phyloP scores from a whole-genome alignment of 2,797 vertebrate species.

The Cottoperca gobio region DNA sequence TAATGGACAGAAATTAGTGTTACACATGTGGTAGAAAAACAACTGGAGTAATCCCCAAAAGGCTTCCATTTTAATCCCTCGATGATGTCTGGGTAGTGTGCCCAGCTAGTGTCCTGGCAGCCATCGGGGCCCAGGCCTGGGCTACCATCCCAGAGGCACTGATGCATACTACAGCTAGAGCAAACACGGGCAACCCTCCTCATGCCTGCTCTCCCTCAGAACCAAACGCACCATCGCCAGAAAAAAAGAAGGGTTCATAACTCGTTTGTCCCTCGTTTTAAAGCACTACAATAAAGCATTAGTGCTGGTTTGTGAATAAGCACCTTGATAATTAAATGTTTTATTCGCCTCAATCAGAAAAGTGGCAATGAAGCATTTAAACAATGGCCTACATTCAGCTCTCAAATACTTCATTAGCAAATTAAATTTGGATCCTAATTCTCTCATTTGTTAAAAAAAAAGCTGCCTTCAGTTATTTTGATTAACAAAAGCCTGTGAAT shows the following conservation, averaged over 20 bases:
- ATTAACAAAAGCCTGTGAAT: conserved; percentile 12
- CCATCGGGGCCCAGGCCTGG: conserved; percentile 63
- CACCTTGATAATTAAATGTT: conserved; percentile 27
- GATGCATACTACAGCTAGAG: conserved; percentile 73
- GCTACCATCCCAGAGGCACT: conserved; percentile 69
- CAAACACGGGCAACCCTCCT: conserved; percentile 68
- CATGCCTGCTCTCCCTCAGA: conserved; percentile 62
- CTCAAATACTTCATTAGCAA: conserved; percentile 41
- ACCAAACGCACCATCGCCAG: conserved; percentile 20
- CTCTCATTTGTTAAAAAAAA: conserved; percentile 43
- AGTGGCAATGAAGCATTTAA: conserved; percentile 36
- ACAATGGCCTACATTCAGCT: conserved; percentile 40
- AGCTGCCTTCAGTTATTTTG: conserved; percentile 2
- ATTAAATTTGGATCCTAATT: conserved; percentile 41
- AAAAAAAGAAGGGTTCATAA: conserved; percentile 19
- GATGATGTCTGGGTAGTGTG: conserved; percentile 74
- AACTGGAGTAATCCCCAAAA: conserved; percentile 68
- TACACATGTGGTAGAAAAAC: conserved; percentile 56
- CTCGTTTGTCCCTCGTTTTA: neutral
- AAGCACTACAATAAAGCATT: neutral
- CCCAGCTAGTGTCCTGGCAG: conserved; percentile 75
- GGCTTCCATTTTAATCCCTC: conserved; percentile 75
- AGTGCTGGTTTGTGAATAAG: conserved; percentile 19
- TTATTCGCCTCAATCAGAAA: conserved; percentile 28
- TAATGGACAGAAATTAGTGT: conserved; percentile 53